Percentiles rank a stretch among this genome's conserved stretches.
These are phyloP conservation scores for Euwallacea fornicatus DNA, from an alignment of 1,140 invertebrate species.

Conservation along the genomic window DNA sequence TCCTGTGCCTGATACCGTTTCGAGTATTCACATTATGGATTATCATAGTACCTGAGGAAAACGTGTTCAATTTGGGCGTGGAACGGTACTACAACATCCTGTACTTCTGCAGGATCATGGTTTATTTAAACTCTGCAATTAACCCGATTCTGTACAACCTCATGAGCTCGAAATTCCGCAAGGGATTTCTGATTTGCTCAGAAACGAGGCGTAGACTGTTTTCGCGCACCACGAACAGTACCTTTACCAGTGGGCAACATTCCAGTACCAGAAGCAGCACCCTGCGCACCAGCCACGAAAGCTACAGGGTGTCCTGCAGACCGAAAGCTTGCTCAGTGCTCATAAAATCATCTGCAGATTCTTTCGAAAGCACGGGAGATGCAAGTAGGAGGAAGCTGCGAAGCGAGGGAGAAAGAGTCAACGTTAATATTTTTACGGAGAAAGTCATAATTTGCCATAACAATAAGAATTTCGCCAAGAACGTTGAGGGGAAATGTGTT, in stretches of 20 bases:
- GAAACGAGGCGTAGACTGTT: slow-evolving; percentile 54
- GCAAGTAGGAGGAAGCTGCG: slow-evolving; percentile 39
- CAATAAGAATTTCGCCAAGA: slow-evolving; percentile 5
- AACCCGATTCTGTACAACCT: slow-evolving; percentile 83
- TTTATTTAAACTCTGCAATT: slow-evolving; percentile 81
- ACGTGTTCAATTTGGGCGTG: slow-evolving; percentile 62
- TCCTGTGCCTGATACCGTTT: slow-evolving; percentile 83
- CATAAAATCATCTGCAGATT: slow-evolving; percentile 46
- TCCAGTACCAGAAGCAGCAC: slow-evolving; percentile 57
- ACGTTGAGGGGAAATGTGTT: not conserved
- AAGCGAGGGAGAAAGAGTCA: slow-evolving; percentile 8
- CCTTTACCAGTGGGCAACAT: slow-evolving; percentile 55
- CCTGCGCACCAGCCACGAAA: slow-evolving; percentile 45
- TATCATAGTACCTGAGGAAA: slow-evolving; percentile 65
- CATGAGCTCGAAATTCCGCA: slow-evolving; percentile 84
- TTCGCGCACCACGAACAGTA: slow-evolving; percentile 49
- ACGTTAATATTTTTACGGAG: slow-evolving; percentile 42
- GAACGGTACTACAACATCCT: slow-evolving; percentile 78
- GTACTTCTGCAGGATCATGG: slow-evolving; percentile 82
- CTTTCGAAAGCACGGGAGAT: slow-evolving; percentile 33
- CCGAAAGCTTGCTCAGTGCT: slow-evolving; percentile 46
- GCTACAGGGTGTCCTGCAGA: slow-evolving; percentile 48
- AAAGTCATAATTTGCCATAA: slow-evolving; percentile 40
- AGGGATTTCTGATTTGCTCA: slow-evolving; percentile 71
- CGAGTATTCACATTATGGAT: slow-evolving; percentile 81